These are phyloP conservation scores for Telenomus remus DNA, from an alignment of 1,140 invertebrate species.

Conservation along the genomic window DNA sequence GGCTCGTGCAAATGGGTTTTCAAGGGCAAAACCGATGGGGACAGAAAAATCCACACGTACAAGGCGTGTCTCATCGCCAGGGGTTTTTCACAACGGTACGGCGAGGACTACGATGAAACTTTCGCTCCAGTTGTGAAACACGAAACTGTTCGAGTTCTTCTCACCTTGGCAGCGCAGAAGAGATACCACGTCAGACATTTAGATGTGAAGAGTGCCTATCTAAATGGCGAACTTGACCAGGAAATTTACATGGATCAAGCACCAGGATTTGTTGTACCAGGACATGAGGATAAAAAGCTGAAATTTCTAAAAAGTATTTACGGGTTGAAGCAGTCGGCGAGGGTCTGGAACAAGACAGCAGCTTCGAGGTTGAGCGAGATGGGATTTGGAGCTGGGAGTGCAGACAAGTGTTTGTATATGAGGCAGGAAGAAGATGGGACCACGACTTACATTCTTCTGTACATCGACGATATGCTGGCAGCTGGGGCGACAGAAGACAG, in stretches of 20 bases:
- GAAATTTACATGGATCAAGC: conserved; percentile 22
- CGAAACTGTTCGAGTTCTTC: conserved; percentile 6
- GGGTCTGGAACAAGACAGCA: conserved; percentile 18
- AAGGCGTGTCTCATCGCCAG: conserved; percentile 72
- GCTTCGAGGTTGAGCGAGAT: neutral
- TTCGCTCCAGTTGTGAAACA: conserved; percentile 64
- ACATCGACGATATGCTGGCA: no score
- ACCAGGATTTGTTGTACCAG: conserved; percentile 6
- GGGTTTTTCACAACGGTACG: conserved; percentile 65
- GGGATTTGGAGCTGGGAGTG: neutral
- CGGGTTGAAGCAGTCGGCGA: conserved; percentile 16
- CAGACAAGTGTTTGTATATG: neutral
- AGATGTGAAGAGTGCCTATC: conserved; percentile 23
- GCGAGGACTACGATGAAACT: conserved; percentile 65
- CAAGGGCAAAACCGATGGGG: conserved; percentile 61
- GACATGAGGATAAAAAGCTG: conserved; percentile 2
- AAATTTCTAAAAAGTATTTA: conserved; percentile 2
- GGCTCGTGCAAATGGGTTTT: conserved; percentile 69
- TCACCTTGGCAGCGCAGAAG: neutral
- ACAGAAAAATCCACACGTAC: conserved; percentile 56
- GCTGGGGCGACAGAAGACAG: no score
- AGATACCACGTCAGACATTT: conserved; percentile 5
- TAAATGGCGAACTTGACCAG: conserved; percentile 12
- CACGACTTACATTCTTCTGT: neutral
- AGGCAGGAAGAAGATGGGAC: neutral